phyloP scores from a whole-genome alignment of 2,797 vertebrate species.

The Psittacula derbiana region DNA sequence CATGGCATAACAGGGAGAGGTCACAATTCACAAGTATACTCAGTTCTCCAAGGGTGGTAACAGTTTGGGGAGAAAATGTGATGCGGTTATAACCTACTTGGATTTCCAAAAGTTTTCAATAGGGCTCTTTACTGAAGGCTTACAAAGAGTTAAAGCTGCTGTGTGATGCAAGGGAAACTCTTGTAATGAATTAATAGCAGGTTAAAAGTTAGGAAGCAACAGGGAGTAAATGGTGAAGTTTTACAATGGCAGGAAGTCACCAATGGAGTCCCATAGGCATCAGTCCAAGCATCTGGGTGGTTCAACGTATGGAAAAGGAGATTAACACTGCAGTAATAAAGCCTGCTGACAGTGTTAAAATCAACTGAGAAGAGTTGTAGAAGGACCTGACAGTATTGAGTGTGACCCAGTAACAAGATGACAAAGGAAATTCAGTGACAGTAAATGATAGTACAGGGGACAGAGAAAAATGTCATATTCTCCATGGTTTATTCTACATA shows the following conservation, averaged over 20 bases:
- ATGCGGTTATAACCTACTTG: not conserved
- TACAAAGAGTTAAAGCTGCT: not conserved
- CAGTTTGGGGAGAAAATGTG: not conserved
- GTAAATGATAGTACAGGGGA: not conserved
- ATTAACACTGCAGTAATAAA: not conserved
- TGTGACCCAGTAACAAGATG: not conserved
- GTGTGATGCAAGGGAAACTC: not conserved
- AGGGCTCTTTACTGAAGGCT: not conserved
- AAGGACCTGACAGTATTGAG: not conserved
- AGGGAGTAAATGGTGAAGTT: not conserved
- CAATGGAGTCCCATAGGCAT: not conserved
- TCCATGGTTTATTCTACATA: not conserved
- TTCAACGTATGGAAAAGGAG: not conserved
- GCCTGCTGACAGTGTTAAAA: not conserved
- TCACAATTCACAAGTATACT: not conserved
- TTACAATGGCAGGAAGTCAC: not conserved
- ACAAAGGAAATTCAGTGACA: not conserved
- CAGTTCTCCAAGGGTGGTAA: not conserved
- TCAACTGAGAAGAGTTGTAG: not conserved
- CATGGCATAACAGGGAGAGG: not conserved
- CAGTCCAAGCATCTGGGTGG: not conserved
- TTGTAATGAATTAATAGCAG: not conserved
- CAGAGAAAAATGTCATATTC: not conserved
- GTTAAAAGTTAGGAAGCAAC: slow-evolving; percentile 5
- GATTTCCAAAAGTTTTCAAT: not conserved